Base-by-base conservation (phyloP, 2,888 invertebrate genomes). In the Andrena dorsata region DNA sequence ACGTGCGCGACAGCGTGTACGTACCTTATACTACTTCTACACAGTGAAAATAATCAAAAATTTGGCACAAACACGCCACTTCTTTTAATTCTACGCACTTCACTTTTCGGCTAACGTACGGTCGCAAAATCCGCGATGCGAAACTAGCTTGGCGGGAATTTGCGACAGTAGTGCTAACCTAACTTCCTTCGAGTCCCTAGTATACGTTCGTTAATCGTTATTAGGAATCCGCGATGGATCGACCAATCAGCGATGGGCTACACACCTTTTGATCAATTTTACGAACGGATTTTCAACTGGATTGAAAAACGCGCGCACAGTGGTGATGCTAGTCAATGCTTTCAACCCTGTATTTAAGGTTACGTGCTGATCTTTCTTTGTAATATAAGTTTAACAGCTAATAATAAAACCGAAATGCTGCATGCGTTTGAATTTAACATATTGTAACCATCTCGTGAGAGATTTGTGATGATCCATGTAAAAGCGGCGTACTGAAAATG, bases 401-500 rank as follows among this genome's bases (percentile, higher is more conserved):
- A 51, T 60, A 66, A 7, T 60, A 16, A 20, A 56, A 23, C 20
- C 13, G 5, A 61, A 35, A 58, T 68, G 60, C 13, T 56, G 23
- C 63, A 58, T 41, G 68, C 61, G 28, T 47, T 53, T 41, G 7
- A 65, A 30, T 49, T 20, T 30, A n/a, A 35, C 49, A 32, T 66
- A 61, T 53, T 70, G 64, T 28, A 63, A 72, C 26, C n/a, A 58
- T 32, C 30, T 30, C 13, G 5, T 5, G 16, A 51, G 8, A 64
- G 7, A 35, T 65, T 66, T 26, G 20, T 26, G 63, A 65, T n/a
- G 32, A 41, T 64, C 70, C 61, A 47, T 20, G 26, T 8, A 26
- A 77, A 77, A 41, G 26, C 5, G 23, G 56, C n/a, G 41, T 35
- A 65, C 32, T 72, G n/a, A 71, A 74, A 26, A 92, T 92, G 92